Evolutionary conservation across 2,797 vertebrate genomes (phyloP).

Genomic region (Dermochelys coriacea): DNA sequence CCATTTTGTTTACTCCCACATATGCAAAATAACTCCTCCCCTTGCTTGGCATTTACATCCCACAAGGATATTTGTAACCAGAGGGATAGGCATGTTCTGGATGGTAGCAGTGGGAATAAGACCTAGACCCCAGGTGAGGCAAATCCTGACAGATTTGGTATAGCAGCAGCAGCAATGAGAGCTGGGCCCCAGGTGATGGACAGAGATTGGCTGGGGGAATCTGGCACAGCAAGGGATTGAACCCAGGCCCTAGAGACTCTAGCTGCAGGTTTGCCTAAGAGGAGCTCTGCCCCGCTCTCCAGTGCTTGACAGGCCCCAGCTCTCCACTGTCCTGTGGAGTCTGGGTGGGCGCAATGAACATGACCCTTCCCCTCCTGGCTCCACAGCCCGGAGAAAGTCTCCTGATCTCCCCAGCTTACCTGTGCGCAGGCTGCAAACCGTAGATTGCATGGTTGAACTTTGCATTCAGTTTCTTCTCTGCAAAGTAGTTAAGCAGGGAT

Average conservation of each 20-base stretch:
- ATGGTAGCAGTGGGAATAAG: background rate
- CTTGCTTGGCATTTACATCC: background rate
- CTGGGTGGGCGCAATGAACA: too few relatives aligned
- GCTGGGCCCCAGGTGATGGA: background rate
- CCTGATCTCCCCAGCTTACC: slow-evolving; percentile 74
- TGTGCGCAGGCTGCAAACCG: slow-evolving; percentile 89
- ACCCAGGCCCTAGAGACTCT: background rate
- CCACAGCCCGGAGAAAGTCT: too few relatives aligned
- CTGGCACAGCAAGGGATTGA: background rate
- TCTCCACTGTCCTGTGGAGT: background rate
- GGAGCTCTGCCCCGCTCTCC: background rate
- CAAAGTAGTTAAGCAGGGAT: slow-evolving; percentile 41
- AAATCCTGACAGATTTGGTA: background rate
- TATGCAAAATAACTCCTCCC: background rate
- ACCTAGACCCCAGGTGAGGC: background rate
- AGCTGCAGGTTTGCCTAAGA: background rate
- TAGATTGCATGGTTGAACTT: slow-evolving; percentile 87
- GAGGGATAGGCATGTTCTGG: background rate
- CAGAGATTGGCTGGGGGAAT: background rate
- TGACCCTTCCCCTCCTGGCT: background rate
- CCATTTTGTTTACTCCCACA: background rate
- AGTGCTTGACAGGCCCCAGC: background rate
- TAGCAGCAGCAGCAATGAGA: background rate
- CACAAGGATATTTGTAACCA: background rate
- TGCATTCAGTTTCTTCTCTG: slow-evolving; percentile 83